phyloP scores from a whole-genome alignment of 1,140 invertebrate species.

The Cryptotermes secundus region DNA sequence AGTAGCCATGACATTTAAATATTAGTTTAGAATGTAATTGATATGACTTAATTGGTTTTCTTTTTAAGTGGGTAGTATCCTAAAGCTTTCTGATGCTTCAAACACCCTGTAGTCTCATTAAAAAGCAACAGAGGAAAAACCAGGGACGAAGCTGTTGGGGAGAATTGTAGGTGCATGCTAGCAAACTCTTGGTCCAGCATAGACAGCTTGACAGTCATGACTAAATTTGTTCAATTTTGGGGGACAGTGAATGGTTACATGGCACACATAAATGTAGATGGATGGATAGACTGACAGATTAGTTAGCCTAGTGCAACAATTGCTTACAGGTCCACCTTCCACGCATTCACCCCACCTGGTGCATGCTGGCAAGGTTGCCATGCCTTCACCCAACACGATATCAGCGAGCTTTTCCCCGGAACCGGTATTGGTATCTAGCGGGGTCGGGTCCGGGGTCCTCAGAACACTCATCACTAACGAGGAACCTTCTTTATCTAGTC shows the following conservation, averaged over 20 bases:
- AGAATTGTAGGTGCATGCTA: background rate
- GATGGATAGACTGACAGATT: conserved; percentile 17
- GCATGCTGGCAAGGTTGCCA: conserved; percentile 44
- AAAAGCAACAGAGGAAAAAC: background rate
- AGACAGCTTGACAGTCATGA: background rate
- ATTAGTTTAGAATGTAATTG: background rate
- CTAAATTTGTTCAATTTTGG: background rate
- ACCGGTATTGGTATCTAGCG: conserved; percentile 1
- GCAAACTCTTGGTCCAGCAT: background rate
- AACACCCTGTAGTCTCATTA: background rate
- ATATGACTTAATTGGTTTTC: background rate
- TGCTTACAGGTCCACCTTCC: conserved; percentile 42
- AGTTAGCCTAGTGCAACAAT: conserved; percentile 35
- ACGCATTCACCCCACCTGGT: conserved; percentile 48
- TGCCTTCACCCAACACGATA: conserved; percentile 34
- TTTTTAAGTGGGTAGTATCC: background rate
- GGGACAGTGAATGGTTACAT: background rate
- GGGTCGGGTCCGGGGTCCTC: conserved; percentile 41
- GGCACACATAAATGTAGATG: background rate
- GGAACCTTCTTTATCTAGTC: conserved; percentile 41
- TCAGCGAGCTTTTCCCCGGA: conserved; percentile 7
- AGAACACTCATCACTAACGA: conserved; percentile 40
- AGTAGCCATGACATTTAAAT: background rate
- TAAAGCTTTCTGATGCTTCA: conserved; percentile 10
- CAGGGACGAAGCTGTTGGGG: background rate